Percentiles rank a stretch among this genome's conserved stretches.
Evolutionary conservation across 2,797 vertebrate genomes (phyloP).

Genomic region (Heterohyrax brucei): DNA sequence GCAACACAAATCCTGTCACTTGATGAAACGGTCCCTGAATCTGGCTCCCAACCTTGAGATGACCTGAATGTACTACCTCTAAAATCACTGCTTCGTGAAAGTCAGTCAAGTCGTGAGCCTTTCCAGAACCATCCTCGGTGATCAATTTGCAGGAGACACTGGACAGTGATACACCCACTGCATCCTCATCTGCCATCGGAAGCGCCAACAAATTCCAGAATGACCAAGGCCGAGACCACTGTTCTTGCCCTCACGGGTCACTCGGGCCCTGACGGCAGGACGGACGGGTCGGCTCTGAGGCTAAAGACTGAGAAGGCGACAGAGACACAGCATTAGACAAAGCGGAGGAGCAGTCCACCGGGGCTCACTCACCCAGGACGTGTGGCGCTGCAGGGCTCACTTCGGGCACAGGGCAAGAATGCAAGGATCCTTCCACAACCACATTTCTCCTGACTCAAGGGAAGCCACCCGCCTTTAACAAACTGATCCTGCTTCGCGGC

Average conservation of each 20-base stretch:
- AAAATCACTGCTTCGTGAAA: neutral
- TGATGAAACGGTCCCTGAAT: too few relatives aligned
- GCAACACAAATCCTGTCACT: neutral
- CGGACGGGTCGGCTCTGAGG: neutral
- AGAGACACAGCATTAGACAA: neutral
- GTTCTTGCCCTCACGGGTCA: neutral
- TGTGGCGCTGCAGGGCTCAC: neutral
- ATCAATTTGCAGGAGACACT: conserved; percentile 7
- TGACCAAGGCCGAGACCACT: neutral
- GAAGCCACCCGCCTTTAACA: too few relatives aligned
- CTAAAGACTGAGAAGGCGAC: neutral
- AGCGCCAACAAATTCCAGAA: neutral
- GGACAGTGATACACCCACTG: neutral
- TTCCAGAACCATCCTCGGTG: neutral
- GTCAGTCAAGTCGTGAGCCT: neutral
- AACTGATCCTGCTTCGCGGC: too few relatives aligned
- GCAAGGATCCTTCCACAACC: neutral
- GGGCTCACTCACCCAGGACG: accelerated
- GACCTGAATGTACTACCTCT: neutral
- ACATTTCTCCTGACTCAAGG: neutral
- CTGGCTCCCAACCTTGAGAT: neutral
- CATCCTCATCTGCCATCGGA: neutral
- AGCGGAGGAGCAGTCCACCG: neutral
- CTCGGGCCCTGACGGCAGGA: accelerated
- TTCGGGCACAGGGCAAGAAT: neutral